Base-by-base conservation (phyloP, 2,797 vertebrate genomes). In the Hephaestus fuliginosus region DNA sequence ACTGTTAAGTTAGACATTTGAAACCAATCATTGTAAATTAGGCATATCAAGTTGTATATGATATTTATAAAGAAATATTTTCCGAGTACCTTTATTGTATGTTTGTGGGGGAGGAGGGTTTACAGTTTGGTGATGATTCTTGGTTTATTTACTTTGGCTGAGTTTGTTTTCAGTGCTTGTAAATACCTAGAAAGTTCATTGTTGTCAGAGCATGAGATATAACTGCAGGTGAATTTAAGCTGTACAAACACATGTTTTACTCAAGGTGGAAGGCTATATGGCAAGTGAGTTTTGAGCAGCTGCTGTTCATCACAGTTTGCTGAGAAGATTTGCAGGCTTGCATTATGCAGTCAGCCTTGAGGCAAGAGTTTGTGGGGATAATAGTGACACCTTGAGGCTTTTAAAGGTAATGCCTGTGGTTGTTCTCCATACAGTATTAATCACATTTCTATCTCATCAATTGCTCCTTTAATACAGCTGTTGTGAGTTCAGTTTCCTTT, bases 381-480 rank as follows among this genome's bases (percentile, higher is more conserved):
- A 89, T 76, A 87, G 88, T 70, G 89, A 88, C 92, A 89, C 83
- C 92, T 67, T 82, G 78, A 91, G 93, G 92, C 58, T 0, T 30
- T 49, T 74, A 7, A 25, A 10, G n/a, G 83, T 78, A 90, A 84
- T 74, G 0, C 15, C 63, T 33, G 15, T 12, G 2, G 2, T 63
- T 36, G 2, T 30, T 78, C 25, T 68, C 20, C n/a, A 20, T 8
- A 18, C 6, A 44, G 28, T 12, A 44, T 10, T 53, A 3, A n/a
- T 61, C 28, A 17, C 2, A 58, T 7, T 61, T 68, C 9, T 46
- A 2, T 39, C 15, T 63, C 43, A 53, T 53, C 48, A 63, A 5
- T 20, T 64, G 46, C 4, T 74, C 8, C 63, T 0, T 69, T 57
- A 64, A 44, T 44, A 30, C 20, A 74, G 5, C 64, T 49, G 20